Evolutionary conservation across 2,113 vertebrate genomes (phyloP), one percentile per base, ranked within the genome.

Genomic region (Ibidorhyncha struthersii): DNA sequence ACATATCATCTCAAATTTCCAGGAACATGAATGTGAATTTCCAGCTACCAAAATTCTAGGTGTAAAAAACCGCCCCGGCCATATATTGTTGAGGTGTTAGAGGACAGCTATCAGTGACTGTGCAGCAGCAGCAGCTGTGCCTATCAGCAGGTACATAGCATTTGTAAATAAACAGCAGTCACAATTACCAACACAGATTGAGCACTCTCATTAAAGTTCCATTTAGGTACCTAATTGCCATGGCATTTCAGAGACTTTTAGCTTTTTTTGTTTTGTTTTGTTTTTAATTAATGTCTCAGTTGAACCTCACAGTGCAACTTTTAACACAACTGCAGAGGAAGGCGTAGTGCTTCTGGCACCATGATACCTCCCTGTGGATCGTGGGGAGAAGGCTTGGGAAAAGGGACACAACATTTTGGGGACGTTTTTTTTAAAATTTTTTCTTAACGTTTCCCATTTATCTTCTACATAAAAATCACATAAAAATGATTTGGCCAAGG

Each of bases 121-220:
- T 17, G 82, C 78, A 74, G 95, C 81, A 78, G 80, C 66, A 62
- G 93, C 96, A 93, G 96, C 93, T 96, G 91, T 41, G 78, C 81
- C 0, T 17, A 53, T 77, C 94, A 82, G 91, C 89, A 96, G 95
- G 90, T 91, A 93, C 66, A 79, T 2, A 85, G 91, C 94, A 53
- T 65, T 91, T 85, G 91, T 87, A 90, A 96, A 93, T 91, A 95
- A 93, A 93, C 81, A 93, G 91, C 94, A 93, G 81, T 89, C 93
- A 97, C 93, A 93, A 66, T 95, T 96, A 95, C 89, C 83, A 87
- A 53, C 89, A 80, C 93, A 96, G 93, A 97, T 83, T 93, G 93
- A 97, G 86, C 86, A 29, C 73, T 73, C 94, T 97, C 95, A 97
- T 96, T 96, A 96, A 96, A 85, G 84, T 93, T 97, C 93, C 85